Evolutionary conservation across 2,888 invertebrate species (phyloP).

Genomic region (Phytoseiulus persimilis): DNA sequence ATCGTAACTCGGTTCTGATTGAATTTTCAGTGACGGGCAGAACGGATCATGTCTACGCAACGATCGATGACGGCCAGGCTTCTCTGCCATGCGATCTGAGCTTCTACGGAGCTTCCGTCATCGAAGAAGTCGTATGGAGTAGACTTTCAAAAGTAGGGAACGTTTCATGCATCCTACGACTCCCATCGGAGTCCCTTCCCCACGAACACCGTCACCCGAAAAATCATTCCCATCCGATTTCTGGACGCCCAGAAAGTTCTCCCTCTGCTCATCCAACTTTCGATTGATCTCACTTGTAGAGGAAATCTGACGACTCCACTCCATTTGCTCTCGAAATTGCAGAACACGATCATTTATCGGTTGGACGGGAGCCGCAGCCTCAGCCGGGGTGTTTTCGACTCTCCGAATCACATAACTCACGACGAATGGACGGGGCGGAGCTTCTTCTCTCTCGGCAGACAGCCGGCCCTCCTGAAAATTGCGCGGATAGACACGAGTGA

Average conservation of each 20-base stretch:
- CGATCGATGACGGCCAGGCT: slow-evolving; percentile 21
- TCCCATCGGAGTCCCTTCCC: neutral
- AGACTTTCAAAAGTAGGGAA: neutral
- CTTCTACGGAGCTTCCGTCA: slow-evolving; percentile 15
- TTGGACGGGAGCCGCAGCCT: slow-evolving; percentile 13
- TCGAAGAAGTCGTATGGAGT: slow-evolving; percentile 30
- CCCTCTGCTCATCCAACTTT: neutral
- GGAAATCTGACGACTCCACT: neutral
- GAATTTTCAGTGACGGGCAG: neutral
- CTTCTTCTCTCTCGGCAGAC: slow-evolving; percentile 13
- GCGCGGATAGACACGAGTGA: slow-evolving; percentile 18
- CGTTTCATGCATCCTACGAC: neutral
- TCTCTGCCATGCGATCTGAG: slow-evolving; percentile 33
- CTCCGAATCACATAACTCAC: slow-evolving; percentile 22
- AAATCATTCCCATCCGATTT: neutral
- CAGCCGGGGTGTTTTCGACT: slow-evolving; percentile 22
- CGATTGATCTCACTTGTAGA: neutral
- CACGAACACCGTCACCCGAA: neutral
- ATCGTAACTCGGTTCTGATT: neutral
- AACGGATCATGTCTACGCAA: slow-evolving; percentile 27
- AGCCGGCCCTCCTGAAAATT: slow-evolving; percentile 16
- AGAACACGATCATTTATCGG: slow-evolving; percentile 9
- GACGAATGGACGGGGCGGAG: slow-evolving; percentile 19
- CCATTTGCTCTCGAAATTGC: neutral
- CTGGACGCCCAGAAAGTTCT: neutral